Base-by-base conservation (phyloP, 2,797 vertebrate species). In the Bradypodion ventrale region DNA sequence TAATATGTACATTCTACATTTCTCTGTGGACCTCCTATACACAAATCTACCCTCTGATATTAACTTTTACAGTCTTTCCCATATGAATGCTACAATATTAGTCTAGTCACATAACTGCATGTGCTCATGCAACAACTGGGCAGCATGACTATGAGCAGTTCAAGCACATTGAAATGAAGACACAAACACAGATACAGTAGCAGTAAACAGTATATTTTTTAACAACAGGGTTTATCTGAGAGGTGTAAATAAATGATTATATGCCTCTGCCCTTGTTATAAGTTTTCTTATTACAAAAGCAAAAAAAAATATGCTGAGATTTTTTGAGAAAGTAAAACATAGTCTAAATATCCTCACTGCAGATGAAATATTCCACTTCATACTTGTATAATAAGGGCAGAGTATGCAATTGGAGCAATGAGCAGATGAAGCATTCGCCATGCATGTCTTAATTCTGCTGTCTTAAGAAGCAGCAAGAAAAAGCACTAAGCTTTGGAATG, bases 401-500 rank as follows among this genome's bases (percentile, higher is more conserved):
- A 83, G 85, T 40, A 19, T n/a, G 7, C 16, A 4, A 7, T 29
- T 32, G 46, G 59, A 19, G 40, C 29, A 37, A 59, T 66, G 65
- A 60, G 40, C 40, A 80, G 83, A 83, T 82, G 83, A 52, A 59
- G 37, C 46, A n/a, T 77, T 82, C 78, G 87, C 89, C 94, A 92
- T 93, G 94, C 92, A 91, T 16, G 84, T 73, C 66, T 69, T 68
- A 62, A 75, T 85, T 82, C 87, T 88, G 87, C 92, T 78, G 13
- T 59, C 63, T 83, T 80, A 76, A 84, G 85, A 16, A 90, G 60
- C 62, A 40, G 75, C 72, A 63, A 52, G 56, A 44, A 66, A 83
- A 87, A 85, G 90, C 82, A 60, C 85, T 76, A 77, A 80, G 90
- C 89, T 89, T 56, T 69, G 74, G 72, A 69, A 92, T 76, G 92